Percentiles rank a stretch among this genome's conserved stretches.
phyloP scores from a whole-genome alignment of 2,113 vertebrate genomes.

The Sialia sialis region DNA sequence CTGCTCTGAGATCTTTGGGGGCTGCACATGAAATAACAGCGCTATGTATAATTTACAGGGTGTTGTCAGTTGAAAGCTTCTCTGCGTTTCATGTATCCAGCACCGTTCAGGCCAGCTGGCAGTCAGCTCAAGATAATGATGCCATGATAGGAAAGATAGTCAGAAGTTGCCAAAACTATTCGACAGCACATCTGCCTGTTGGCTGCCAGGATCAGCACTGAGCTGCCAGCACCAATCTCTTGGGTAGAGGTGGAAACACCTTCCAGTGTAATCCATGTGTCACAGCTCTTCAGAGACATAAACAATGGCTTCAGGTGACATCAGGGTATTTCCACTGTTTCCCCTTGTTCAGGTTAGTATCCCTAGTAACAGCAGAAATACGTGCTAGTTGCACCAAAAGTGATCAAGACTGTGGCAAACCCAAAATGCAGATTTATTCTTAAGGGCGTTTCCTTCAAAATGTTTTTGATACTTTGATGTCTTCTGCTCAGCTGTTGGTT shows the following conservation, averaged over 20 bases:
- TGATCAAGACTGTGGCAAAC: not conserved
- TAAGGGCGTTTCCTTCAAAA: not conserved
- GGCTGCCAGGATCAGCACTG: not conserved
- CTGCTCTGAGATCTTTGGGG: not conserved
- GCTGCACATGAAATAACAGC: not conserved
- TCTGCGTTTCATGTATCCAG: not conserved
- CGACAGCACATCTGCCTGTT: not conserved
- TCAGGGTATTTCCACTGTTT: not conserved
- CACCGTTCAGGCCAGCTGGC: not conserved
- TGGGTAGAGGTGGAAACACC: not conserved
- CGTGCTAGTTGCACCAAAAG: not conserved
- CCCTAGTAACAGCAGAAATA: not conserved
- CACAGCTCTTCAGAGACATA: not conserved
- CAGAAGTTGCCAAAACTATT: not conserved
- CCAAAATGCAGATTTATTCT: not conserved
- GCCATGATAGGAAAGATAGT: not conserved
- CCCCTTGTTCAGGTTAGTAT: not conserved
- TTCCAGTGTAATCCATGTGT: not conserved
- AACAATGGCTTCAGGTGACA: not conserved
- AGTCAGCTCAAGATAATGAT: not conserved
- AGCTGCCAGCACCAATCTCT: not conserved
- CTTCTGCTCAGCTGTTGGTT: not conserved
- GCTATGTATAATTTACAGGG: not conserved
- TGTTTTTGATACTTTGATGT: not conserved
- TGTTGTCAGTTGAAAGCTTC: constrained; percentile 2